Percentiles rank a stretch among this genome's conserved stretches.
These are phyloP conservation scores for Daktulosphaira vitifoliae DNA, from an alignment of 1,140 invertebrate species.

Conservation along the genomic window DNA sequence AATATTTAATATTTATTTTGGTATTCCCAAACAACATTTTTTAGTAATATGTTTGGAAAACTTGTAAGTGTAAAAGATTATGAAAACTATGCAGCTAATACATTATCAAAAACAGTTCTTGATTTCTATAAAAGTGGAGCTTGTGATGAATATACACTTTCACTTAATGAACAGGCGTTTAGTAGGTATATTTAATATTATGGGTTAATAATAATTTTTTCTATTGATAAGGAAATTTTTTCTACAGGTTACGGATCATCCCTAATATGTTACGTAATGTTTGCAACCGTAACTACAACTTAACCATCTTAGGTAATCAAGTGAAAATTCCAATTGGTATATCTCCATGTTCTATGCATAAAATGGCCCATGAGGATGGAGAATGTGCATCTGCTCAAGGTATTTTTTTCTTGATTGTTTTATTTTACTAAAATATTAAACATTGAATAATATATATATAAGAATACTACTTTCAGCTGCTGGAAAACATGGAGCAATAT, in stretches of 20 bases:
- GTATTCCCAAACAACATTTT: too few relatives aligned
- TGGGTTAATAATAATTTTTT: too few relatives aligned
- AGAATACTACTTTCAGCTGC: slow-evolving; percentile 55
- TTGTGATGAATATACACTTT: slow-evolving; percentile 66
- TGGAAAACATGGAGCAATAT: slow-evolving; percentile 60
- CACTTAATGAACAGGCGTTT: slow-evolving; percentile 68
- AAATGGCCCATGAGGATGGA: slow-evolving; percentile 83
- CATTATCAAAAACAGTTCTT: slow-evolving; percentile 57
- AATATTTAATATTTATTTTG: too few relatives aligned
- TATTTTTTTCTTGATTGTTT: slow-evolving; percentile 42
- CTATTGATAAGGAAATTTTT: too few relatives aligned
- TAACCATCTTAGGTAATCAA: slow-evolving; percentile 56
- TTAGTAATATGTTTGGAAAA: slow-evolving; percentile 1
- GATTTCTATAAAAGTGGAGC: slow-evolving; percentile 88
- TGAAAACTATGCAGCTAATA: slow-evolving; percentile 58
- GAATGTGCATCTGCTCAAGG: slow-evolving; percentile 77
- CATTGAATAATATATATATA: too few relatives aligned
- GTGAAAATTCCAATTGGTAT: slow-evolving; percentile 77
- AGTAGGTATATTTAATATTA: slow-evolving; percentile 53
- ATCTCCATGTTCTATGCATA: slow-evolving; percentile 86
- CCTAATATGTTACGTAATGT: slow-evolving; percentile 74
- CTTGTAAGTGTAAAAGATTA: slow-evolving; percentile 59
- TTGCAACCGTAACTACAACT: slow-evolving; percentile 52
- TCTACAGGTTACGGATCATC: slow-evolving; percentile 63
- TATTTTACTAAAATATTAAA: too few relatives aligned